Evolutionary conservation across 2,888 invertebrate genomes (phyloP).

Genomic region (Leucania comma): DNA sequence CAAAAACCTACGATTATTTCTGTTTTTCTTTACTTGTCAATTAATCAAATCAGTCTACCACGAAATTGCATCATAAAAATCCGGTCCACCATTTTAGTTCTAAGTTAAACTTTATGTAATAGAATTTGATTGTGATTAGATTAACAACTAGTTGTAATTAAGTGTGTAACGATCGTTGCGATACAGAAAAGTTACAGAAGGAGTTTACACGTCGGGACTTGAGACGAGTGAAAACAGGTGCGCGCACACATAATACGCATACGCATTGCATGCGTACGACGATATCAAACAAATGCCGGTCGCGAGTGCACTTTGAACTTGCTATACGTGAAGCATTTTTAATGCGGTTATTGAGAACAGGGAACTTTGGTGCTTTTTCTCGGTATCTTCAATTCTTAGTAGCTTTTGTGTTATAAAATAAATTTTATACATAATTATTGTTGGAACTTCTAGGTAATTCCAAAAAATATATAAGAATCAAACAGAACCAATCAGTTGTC

Average conservation of each 20-base stretch:
- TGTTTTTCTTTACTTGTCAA: conserved; percentile 12
- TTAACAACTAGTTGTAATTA: conserved; percentile 49
- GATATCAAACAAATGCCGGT: conserved; percentile 5
- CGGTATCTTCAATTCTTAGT: no score
- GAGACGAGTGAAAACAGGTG: not conserved
- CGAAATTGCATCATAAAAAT: conserved; percentile 41
- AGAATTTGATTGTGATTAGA: conserved; percentile 43
- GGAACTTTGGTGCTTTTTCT: no score
- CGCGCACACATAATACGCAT: not conserved
- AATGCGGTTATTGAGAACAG: no score
- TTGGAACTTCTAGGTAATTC: no score
- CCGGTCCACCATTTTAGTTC: conserved; percentile 23
- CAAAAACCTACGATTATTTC: not conserved
- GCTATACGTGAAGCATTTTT: not conserved
- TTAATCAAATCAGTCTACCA: conserved; percentile 43
- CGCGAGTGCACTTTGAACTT: not conserved
- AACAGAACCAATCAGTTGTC: no score
- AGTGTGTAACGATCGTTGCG: conserved; percentile 23
- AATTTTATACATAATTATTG: no score
- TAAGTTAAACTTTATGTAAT: conserved; percentile 29
- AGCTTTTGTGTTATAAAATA: no score
- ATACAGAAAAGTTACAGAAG: conserved; percentile 11
- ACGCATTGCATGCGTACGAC: not conserved
- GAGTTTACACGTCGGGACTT: not conserved
- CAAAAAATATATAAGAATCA: no score